Base-by-base conservation (phyloP, 2,113 vertebrate species). In the Corythornis vintsioides region DNA sequence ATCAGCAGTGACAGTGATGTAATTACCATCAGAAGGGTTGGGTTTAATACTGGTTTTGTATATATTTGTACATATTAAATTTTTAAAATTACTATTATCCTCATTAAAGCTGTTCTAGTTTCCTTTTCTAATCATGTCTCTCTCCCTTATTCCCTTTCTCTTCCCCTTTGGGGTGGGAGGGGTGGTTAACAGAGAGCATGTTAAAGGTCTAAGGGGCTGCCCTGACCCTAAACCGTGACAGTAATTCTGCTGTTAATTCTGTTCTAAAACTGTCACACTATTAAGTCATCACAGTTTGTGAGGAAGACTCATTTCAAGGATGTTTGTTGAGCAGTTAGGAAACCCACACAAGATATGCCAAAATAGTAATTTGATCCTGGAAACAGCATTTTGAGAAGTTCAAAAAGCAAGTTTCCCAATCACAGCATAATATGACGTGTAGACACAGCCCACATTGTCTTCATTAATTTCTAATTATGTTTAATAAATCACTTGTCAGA, bases 401-500 rank as follows among this genome's bases (percentile, higher is more conserved):
- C 45, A 33, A 80, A 90, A 93, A 56, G 15, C 50, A 89, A 83
- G 11, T 38, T 17, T 88, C 24, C 55, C 0, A 1, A 80, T 73
- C 25, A 77, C 76, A 91, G 55, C 2, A 13, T 29, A 83, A 55
- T 16, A 63, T 12, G 25, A 82, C 66, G 42, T 15, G 33, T 43
- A 53, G 59, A 59, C 64, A 91, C 16, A 88, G 47, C 55, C 45
- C 47, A 80, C 71, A n/a, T 43, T 85, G 45, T 80, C 94, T 94
- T 94, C 78, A 94, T 55, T 94, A 38, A 91, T 45, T 87, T 87
- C 72, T 82, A 89, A 79, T 83, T 91, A 79, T 19, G 33, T 70
- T 89, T 73, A 89, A 92, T 76, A 84, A 94, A 92, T 88, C 3
- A 38, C 19, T 73, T 91, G 78, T 73, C 89, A 85, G 50, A 18